Conservation (phyloP, 2,888 invertebrate genomes). For the Patella pellucida region DNA sequence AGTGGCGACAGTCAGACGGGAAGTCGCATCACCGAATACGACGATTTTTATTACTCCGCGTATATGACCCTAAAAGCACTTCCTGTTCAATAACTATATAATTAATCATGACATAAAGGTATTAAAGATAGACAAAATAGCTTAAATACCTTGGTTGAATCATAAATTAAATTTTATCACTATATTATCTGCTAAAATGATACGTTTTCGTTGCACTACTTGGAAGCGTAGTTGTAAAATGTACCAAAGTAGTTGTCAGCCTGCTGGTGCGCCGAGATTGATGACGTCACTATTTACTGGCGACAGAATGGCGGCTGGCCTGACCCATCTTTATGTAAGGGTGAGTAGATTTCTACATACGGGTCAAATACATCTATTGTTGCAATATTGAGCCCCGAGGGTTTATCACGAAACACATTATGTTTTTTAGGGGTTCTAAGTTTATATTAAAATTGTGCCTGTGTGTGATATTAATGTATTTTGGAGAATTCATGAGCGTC, state of each 20-base stretch:
- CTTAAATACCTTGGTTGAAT: too few species aligned
- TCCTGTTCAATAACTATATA: not conserved
- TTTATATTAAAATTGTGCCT: not conserved
- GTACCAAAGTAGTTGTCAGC: constrained; percentile 9
- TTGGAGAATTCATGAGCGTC: not conserved
- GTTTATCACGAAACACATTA: not conserved
- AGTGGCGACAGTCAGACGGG: constrained; percentile 67
- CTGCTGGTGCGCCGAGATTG: constrained; percentile 45
- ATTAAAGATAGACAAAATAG: too few species aligned
- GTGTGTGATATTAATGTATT: not conserved
- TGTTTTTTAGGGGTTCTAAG: not conserved
- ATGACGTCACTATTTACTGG: constrained; percentile 62
- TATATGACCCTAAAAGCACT: constrained; percentile 10
- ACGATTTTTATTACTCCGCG: constrained; percentile 5
- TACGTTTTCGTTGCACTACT: constrained; percentile 12
- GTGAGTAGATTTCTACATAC: constrained; percentile 22
- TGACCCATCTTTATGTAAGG: constrained; percentile 28
- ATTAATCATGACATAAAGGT: too few species aligned
- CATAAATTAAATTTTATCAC: not conserved
- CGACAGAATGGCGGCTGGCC: constrained; percentile 59
- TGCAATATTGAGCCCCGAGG: not conserved
- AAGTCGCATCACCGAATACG: constrained; percentile 49
- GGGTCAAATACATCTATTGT: constrained; percentile 13
- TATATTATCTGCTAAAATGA: not conserved
- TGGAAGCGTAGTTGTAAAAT: constrained; percentile 18